Evolutionary conservation across 2,113 vertebrate species (phyloP), one percentile per base, ranked within the genome.

Genomic region (Bambusicola thoracicus): DNA sequence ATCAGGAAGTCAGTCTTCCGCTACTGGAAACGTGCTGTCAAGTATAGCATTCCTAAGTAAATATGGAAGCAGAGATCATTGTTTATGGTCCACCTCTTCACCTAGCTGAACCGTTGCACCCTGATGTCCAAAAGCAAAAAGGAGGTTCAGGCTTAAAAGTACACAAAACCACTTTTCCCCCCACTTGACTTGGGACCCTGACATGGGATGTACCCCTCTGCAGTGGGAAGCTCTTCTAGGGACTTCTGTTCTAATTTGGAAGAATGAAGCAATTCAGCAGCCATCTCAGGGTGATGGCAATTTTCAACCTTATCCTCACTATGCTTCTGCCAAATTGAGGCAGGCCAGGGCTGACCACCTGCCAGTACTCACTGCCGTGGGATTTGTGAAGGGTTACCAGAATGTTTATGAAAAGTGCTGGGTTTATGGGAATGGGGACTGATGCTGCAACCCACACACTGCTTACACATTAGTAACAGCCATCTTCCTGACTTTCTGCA

Each of bases 41-140:
- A 98, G 93, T 59, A 66, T 84, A 98, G 97, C 97, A 97, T 97
- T 97, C 94, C 94, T 97, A 90, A 95, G 86, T 93, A 96, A 96
- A 94, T 92, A 92, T 95, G 91, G 93, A 96, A 97, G 77, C 86
- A 94, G 82, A 90, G 81, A 92, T 92, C 83, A 90, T 95, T 98
- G 96, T 98, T 97, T 97, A 89, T 72, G 73, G 87, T 89, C 62
- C 88, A 96, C 85, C 56, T 87, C 53, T 63, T 94, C 70, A 87
- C 83, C 81, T 75, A 61, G 82, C 58, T 32, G 11, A 97, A 83
- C 87, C 61, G 84, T 93, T 94, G 86, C 93, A 85, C 77, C 59
- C 61, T 95, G 59, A 38, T 61, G 67, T 91, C 91, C 2, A 1
- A 81, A 46, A 87, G 79, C 65, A 61, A 88, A 86, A 53, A 58